Evolutionary conservation across 2,113 vertebrate genomes (phyloP).

Genomic region (Ailuropoda melanoleuca): DNA sequence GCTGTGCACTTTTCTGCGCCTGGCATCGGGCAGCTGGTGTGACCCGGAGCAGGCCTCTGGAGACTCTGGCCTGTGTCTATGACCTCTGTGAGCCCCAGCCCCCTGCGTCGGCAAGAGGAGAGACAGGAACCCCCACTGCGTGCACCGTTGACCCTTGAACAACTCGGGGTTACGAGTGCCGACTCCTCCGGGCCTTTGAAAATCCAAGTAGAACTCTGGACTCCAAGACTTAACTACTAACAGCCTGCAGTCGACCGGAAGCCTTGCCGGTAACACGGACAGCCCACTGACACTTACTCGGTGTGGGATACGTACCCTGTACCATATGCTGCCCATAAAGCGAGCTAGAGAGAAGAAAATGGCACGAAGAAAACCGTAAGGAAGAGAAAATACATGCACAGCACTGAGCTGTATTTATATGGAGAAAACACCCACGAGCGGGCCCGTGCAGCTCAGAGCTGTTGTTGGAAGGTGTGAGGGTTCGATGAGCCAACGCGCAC

Average conservation of each 20-base stretch:
- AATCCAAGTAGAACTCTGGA: background rate
- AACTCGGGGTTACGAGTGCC: background rate
- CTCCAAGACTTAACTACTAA: background rate
- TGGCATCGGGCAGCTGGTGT: background rate
- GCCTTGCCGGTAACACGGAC: background rate
- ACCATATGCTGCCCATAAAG: background rate
- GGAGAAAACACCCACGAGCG: too few relatives aligned
- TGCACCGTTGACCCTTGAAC: background rate
- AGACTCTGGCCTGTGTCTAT: background rate
- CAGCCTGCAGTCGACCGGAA: background rate
- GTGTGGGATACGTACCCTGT: too few relatives aligned
- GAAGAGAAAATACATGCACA: background rate
- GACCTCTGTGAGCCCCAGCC: background rate
- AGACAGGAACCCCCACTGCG: background rate
- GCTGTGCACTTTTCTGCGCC: background rate
- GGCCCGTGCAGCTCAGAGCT: too few relatives aligned
- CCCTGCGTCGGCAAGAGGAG: background rate
- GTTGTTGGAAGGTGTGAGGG: too few relatives aligned
- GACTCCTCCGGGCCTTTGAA: background rate
- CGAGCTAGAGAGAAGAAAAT: background rate
- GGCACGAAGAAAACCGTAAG: background rate
- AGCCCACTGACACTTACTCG: background rate
- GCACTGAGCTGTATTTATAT: background rate
- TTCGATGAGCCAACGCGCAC: too few relatives aligned
- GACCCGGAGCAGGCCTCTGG: background rate